Percentiles rank a stretch among this genome's conserved stretches.
Evolutionary conservation across 2,888 invertebrate species (phyloP).

Genomic region (Eupithecia centaureata): DNA sequence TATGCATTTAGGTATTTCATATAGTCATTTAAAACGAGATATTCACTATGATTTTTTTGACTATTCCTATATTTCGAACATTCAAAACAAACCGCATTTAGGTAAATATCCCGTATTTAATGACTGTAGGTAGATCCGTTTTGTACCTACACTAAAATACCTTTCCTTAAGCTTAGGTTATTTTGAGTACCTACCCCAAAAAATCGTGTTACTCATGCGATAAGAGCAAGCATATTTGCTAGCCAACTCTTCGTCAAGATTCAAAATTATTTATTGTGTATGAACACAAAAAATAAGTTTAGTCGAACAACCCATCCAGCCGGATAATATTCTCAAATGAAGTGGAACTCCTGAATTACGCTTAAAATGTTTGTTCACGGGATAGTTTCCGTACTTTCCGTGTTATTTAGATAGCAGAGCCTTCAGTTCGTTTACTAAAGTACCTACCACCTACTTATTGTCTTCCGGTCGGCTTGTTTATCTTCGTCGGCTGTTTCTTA

Average conservation of each 20-base stretch:
- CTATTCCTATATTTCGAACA: too few species aligned
- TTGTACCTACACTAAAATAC: background rate
- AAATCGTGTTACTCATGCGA: background rate
- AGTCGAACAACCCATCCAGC: slow-evolving; percentile 54
- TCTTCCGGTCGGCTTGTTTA: slow-evolving; percentile 17
- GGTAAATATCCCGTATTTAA: too few species aligned
- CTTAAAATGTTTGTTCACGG: slow-evolving; percentile 59
- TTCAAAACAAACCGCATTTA: too few species aligned
- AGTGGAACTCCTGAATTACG: slow-evolving; percentile 62
- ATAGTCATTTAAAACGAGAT: too few species aligned
- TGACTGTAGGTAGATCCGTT: too few species aligned
- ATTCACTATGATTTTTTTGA: too few species aligned
- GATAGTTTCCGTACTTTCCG: slow-evolving; percentile 41
- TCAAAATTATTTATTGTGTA: background rate
- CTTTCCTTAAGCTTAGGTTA: background rate
- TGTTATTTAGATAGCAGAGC: slow-evolving; percentile 44
- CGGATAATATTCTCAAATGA: slow-evolving; percentile 58
- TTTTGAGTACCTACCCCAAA: background rate
- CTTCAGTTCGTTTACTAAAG: slow-evolving; percentile 26
- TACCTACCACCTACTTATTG: slow-evolving; percentile 6
- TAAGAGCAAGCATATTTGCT: background rate
- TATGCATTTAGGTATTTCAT: too few species aligned
- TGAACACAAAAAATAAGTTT: background rate
- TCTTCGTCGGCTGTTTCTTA: slow-evolving; percentile 15
- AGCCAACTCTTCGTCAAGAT: background rate